Evolutionary conservation across 2,888 invertebrate species (phyloP), one percentile per base, ranked within the genome.

Genomic region (Lasioglossum figueresi): DNA sequence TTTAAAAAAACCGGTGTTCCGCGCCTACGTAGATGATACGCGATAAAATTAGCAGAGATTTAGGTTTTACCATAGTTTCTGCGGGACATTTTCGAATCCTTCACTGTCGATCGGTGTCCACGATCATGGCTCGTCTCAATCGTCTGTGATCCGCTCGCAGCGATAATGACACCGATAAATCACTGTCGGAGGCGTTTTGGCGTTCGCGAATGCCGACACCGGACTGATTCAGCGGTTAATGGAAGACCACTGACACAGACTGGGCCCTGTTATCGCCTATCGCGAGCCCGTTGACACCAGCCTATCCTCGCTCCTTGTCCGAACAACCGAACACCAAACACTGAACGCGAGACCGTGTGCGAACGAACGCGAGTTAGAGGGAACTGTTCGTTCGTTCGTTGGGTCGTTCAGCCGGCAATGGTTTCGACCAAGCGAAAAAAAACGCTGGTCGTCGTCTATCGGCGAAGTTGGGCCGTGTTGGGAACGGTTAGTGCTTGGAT

Each of bases 161-260:
- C 59, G 59, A 63, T 14, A 63, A 63, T 31, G 31, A 63, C 59
- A 63, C 59, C 31, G 27, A 63, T 63, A 75, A 76, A 43, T 82
- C 52, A 45, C 82, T 8, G 63, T 66, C 19, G 40, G 70, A 59
- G 63, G 63, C 79, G 84, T 79, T 77, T 82, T 56, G 71, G 81
- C 89, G 87, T 87, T 84, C 72, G 80, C 90, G 88, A 91, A 87
- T 78, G 90, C 88, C 90, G 90, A 90, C 92, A 89, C 88, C 89
- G 90, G 88, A 93, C 93, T 93, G 93, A 93, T 91, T 92, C 93
- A 89, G 88, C 89, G 89, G 91, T 93, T 92, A 89, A 87, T 87
- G 83, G 82, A 89, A 91, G 91, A 88, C 91, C 91, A 91, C 91
- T 91, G 92, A 92, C 90, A 90, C 89, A 34, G 66, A 92, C 89